These are phyloP conservation scores for Tyrophagus putrescentiae DNA, from an alignment of 1,140 invertebrate species.

Conservation along the genomic window DNA sequence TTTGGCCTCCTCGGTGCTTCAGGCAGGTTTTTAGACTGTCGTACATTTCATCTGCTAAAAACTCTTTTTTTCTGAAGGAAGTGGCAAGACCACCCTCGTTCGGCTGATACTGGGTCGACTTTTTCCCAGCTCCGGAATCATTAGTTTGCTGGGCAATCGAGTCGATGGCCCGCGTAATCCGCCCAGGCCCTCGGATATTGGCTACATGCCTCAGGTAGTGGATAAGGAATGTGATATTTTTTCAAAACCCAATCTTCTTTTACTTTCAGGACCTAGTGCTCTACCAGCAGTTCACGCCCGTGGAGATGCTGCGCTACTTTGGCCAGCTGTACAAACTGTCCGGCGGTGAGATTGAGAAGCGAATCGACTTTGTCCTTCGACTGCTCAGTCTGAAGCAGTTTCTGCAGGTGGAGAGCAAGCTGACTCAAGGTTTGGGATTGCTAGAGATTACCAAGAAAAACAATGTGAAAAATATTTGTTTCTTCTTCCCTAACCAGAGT, in stretches of 20 bases:
- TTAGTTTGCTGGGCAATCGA: background rate
- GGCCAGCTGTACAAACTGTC: conserved; percentile 86
- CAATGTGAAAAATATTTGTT: too few species aligned
- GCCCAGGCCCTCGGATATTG: conserved; percentile 64
- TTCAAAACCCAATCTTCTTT: background rate
- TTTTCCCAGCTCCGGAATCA: background rate
- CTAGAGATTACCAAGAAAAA: background rate
- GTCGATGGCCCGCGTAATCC: conserved; percentile 33
- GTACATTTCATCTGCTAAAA: too few species aligned
- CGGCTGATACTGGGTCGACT: conserved; percentile 29
- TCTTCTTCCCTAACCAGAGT: too few species aligned
- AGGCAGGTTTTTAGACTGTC: too few species aligned
- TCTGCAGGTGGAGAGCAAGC: conserved; percentile 31
- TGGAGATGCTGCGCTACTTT: conserved; percentile 86
- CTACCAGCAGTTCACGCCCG: conserved; percentile 82
- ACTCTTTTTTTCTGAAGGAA: too few species aligned
- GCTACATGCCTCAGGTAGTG: conserved; percentile 68
- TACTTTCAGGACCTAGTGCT: conserved; percentile 66
- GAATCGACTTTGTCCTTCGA: conserved; percentile 68
- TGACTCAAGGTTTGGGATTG: background rate
- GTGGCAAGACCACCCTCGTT: conserved; percentile 40
- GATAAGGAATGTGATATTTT: conserved; percentile 26
- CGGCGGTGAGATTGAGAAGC: conserved; percentile 35
- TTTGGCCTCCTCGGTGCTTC: conserved; percentile 40
- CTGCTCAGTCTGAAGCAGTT: conserved; percentile 62